Conservation (phyloP, 2,113 vertebrate genomes). For the Colius striatus region DNA sequence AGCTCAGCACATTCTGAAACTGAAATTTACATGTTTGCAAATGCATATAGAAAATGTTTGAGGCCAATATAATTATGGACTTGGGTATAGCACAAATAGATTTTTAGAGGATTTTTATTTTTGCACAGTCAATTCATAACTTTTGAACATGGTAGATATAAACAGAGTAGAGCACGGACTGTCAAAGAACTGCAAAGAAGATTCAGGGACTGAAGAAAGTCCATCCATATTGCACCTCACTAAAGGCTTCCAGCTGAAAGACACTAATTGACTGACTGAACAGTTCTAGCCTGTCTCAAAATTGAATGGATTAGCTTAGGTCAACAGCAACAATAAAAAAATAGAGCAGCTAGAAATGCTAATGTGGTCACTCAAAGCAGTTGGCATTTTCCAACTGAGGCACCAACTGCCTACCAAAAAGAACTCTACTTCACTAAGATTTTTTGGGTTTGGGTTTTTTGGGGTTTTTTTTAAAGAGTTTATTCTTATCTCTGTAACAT, state of each 20-base stretch:
- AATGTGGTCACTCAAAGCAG: not conserved
- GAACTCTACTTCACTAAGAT: not conserved
- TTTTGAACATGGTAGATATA: not conserved
- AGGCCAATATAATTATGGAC: not conserved
- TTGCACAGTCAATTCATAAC: not conserved
- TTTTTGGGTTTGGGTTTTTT: not conserved
- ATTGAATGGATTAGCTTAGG: not conserved
- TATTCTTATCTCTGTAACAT: not conserved
- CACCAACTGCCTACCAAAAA: not conserved
- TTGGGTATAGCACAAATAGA: not conserved
- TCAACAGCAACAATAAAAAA: not conserved
- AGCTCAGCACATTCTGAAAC: not conserved
- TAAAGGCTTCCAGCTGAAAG: not conserved
- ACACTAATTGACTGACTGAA: not conserved
- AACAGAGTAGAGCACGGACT: not conserved
- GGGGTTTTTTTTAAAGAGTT: not conserved
- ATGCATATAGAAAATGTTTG: not conserved
- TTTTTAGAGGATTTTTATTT: not conserved
- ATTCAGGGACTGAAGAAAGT: not conserved
- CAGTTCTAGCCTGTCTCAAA: not conserved
- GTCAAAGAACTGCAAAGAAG: not conserved
- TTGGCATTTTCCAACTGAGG: not conserved
- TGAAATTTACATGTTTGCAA: not conserved
- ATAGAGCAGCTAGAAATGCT: not conserved
- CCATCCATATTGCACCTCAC: rapidly evolving